Base-by-base conservation (phyloP, 2,797 vertebrate genomes). In the Antennarius maculatus region DNA sequence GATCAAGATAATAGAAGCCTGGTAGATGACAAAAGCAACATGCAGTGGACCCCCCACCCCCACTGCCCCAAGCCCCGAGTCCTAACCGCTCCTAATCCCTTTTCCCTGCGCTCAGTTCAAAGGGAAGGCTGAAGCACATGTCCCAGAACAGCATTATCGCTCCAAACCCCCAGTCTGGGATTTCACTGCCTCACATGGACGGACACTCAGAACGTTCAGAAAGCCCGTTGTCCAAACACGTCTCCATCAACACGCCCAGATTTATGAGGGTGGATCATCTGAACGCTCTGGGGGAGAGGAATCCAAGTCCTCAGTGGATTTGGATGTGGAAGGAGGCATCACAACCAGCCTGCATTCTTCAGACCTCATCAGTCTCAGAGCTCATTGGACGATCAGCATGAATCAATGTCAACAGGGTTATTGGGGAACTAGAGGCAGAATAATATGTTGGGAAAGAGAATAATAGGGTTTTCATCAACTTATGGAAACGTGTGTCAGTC, bases 161-260 rank as follows among this genome's bases (percentile, higher is more conserved):
- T 91, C 64, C 69, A 73, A 88, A 79, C 75, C 88, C 47, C 85
- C 46, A 86, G 83, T 90, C 83, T 70, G 74, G 74, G 78, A 79
- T 84, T 84, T 84, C 65, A 74, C 77, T 8, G 8, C 74, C 66
- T 80, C 58, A 69, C 76, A 86, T 85, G 83, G 70, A 86, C 23
- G 23, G 23, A 23, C 23, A 23, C 23, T 23, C 23, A 86, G 79
- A 78, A 79, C 78, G 62, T 82, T 87, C 81, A 79, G 77, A 88
- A 75, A 87, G 76, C 48, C 63, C 65, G 57, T 82, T 90, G 88
- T 91, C 89, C 77, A 86, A 89, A 79, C 81, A 80, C 69, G 85
- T 91, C 75, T 84, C 81, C 51, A 87, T 91, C 88, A 89, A 88
- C 84, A 77, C 80, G 58, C 54, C 51, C 17, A 62, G 54, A 77